These are phyloP conservation scores for Lepidocyrtinus sp. DNA, from an alignment of 2,888 invertebrate genomes.

Conservation along the genomic window DNA sequence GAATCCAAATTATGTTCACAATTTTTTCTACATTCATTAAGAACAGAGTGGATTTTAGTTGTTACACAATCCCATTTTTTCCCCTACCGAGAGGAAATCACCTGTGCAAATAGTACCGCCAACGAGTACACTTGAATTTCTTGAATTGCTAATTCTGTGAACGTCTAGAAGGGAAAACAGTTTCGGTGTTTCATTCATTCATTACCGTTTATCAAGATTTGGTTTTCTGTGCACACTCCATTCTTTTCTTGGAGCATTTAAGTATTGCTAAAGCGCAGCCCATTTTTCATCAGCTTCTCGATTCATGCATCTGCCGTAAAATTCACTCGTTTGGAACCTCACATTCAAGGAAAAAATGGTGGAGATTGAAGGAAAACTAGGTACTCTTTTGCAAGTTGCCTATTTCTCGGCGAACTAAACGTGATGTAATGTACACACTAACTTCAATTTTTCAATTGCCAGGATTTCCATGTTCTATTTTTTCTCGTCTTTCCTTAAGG, in stretches of 20 bases:
- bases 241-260: neutral
- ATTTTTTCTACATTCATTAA: no score
- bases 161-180: neutral
- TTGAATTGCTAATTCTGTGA: constrained; percentile 1
- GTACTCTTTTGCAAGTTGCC: no score
- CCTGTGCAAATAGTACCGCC: neutral
- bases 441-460: neutral
- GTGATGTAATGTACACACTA: neutral
- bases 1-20: neutral
- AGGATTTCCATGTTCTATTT: neutral
- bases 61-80: neutral
- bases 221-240: neutral
- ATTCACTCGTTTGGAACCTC: constrained; percentile 57
- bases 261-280: constrained; percentile 18
- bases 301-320: constrained; percentile 48
- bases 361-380: neutral
- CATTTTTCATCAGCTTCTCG: constrained; percentile 34
- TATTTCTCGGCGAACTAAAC: no score
- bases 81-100: neutral
- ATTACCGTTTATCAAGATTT: constrained; percentile 4
- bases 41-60: neutral
- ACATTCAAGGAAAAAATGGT: constrained; percentile 5
- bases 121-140: neutral
- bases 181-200: constrained; percentile 10
- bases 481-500: no score